These are phyloP conservation scores for Oryzias sinensis DNA, from an alignment of 2,797 vertebrate species.

Conservation along the genomic window DNA sequence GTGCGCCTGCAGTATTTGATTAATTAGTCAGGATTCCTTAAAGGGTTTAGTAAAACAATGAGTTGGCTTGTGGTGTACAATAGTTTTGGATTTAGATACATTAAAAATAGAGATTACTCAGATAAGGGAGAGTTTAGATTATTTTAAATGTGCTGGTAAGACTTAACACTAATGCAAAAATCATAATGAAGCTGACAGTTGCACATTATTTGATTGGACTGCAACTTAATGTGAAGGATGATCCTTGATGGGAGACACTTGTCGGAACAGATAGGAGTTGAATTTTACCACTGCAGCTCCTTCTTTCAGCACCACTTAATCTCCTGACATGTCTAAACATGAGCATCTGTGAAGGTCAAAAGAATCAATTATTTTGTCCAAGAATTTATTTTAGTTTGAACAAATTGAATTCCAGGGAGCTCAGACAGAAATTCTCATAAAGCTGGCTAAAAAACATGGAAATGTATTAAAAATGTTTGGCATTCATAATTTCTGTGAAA, in stretches of 20 bases:
- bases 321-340: constrained; percentile 1
- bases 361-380: no score
- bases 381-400: no score
- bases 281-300: neutral
- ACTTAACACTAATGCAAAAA: constrained; percentile 35
- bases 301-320: constrained; percentile 27
- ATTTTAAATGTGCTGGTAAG: constrained; percentile 36
- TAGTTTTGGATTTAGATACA: constrained; percentile 26
- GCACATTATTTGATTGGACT: constrained; percentile 19
- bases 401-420: no score
- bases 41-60: no score
- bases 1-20: no score
- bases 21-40: no score
- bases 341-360: neutral
- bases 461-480: no score
- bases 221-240: constrained; percentile 23
- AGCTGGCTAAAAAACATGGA: no score
- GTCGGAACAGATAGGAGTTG: constrained; percentile 11
- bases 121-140: constrained; percentile 26
- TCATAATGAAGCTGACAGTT: constrained; percentile 32
- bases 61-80: no score
- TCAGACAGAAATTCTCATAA: no score
- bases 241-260: constrained; percentile 5
- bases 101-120: constrained; percentile 44
- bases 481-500: no score